These are phyloP conservation scores for Sesia bembeciformis DNA, from an alignment of 2,888 invertebrate genomes.

Conservation along the genomic window DNA sequence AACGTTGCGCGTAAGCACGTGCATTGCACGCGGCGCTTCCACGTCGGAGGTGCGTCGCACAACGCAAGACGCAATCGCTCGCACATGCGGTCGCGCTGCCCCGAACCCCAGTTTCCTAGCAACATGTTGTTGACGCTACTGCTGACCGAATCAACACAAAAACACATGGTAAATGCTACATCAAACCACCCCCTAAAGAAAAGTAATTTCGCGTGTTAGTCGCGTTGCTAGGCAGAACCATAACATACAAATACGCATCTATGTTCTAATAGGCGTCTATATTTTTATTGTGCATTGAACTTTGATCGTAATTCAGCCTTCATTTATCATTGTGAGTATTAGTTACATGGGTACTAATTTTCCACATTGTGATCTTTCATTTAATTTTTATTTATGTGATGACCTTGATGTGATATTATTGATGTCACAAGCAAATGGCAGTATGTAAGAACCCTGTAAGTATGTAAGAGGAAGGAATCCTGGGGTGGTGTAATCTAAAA, in stretches of 20 bases:
- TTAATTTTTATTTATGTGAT: too few relatives aligned
- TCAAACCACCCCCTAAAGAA: conserved; percentile 37
- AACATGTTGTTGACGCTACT: conserved; percentile 69
- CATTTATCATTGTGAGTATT: conserved; percentile 21
- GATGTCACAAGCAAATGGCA: too few relatives aligned
- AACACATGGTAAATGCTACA: conserved; percentile 67
- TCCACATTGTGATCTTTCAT: too few relatives aligned
- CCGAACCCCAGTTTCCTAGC: conserved; percentile 64
- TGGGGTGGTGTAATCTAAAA: conserved; percentile 20
- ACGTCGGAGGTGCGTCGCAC: conserved; percentile 50
- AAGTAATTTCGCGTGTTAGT: conserved; percentile 18
- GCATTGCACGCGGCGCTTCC: conserved; percentile 57
- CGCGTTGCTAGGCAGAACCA: conserved; percentile 46
- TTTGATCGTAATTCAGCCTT: conserved; percentile 15
- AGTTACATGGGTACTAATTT: neutral
- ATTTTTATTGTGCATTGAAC: conserved; percentile 17
- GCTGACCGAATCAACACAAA: conserved; percentile 66
- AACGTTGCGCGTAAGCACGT: conserved; percentile 42
- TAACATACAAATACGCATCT: conserved; percentile 22
- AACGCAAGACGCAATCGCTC: conserved; percentile 19
- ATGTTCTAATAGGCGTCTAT: neutral
- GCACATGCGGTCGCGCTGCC: conserved; percentile 39
- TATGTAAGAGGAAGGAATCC: neutral
- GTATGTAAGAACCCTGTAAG: too few relatives aligned
- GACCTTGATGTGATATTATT: too few relatives aligned